Evolutionary conservation across 2,888 invertebrate genomes (phyloP), one percentile per base, ranked within the genome.

Genomic region (Spicauda simplicius): DNA sequence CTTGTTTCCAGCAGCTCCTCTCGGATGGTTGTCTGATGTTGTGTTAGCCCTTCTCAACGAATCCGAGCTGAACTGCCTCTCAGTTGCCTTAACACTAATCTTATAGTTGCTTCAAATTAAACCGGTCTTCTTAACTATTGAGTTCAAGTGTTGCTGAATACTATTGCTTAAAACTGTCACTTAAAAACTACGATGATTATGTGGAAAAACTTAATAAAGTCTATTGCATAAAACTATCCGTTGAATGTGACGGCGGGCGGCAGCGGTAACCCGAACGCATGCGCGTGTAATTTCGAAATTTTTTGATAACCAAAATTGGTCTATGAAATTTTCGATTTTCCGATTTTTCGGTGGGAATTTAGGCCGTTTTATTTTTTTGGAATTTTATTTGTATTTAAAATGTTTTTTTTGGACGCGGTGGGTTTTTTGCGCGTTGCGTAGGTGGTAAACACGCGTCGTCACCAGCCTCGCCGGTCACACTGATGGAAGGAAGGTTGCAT

Each of bases 61-160:
- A 89, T 92, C 93, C 93, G 83, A 88, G 91, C 79, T 70, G 87
- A 90, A 83, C 87, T 82, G 84, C 88, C 87, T 82, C 58, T 78
- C 86, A 89, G 93, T 91, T 90, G 91, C 91, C 92, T 91, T 91
- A 91, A 84, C 88, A 86, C 90, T 92, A 92, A 60, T 84, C 80
- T 87, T 88, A 89, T 82, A 88, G 89, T 85, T 84, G 83, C 85
- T 81, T 76, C 66, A 88, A 91, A 89, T 87, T 68, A 91, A 92
- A 90, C 87, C 86, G 87, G 90, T 89, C 79, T 74, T 74, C 71
- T 75, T 80, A 76, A 80, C 78, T 89, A 81, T 84, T 80, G 79
- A 88, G 88, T 91, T 90, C 91, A 92, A 92, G 93, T 92, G 93
- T 92, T 92, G 93, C 93, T 87, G 92, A 91, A 88, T 92, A 89